Evolutionary conservation across 2,888 invertebrate species (phyloP), one percentile per base, ranked within the genome.

Genomic region (Ichneumoninae sp.): DNA sequence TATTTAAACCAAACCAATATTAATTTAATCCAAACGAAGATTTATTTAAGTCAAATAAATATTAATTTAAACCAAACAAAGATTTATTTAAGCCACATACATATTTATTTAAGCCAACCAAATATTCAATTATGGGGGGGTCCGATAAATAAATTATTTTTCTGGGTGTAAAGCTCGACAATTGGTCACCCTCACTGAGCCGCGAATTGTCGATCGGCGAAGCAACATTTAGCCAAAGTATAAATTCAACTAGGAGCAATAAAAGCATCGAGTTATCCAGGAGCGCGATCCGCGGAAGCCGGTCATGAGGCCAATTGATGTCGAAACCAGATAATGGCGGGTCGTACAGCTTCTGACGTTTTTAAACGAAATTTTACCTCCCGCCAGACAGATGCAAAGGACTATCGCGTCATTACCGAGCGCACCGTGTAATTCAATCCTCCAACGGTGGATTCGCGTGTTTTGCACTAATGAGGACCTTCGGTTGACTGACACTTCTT

Each of bases 381-480:
- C 2, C 47, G 26, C n/a, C 44, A 66, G 36, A 33, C 26, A 54
- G 57, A 65, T 26, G 66, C 76, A 66, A 76, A 16, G 66, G 54
- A 76, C 33, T 50, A 52, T 69, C 69, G 69, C 50, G 6, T 54
- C 52, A 54, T 54, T 7, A 22, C 19, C 19, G 19, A 54, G 52
- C 52, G 19, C 52, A 22, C 52, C 52, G 52, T 54, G 19, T 22
- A 54, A 8, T 54, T 54, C 19, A 7, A 19, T 54, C 52, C 52
- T 19, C 7, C 52, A 19, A 54, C 19, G 19, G 7, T 8, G 19
- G 5, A 54, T 19, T 54, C 52, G 7, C 7, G 13, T 60, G 22
- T 60, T 26, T 60, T 22, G 1, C 30, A 26, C 26, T 7, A 26
- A 60, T 60, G 30, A 30, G 22, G 13, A 22, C 30, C 16, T 16